These are phyloP conservation scores for Oncorhynchus tshawytscha DNA, from an alignment of 2,113 vertebrate genomes.

Conservation along the genomic window DNA sequence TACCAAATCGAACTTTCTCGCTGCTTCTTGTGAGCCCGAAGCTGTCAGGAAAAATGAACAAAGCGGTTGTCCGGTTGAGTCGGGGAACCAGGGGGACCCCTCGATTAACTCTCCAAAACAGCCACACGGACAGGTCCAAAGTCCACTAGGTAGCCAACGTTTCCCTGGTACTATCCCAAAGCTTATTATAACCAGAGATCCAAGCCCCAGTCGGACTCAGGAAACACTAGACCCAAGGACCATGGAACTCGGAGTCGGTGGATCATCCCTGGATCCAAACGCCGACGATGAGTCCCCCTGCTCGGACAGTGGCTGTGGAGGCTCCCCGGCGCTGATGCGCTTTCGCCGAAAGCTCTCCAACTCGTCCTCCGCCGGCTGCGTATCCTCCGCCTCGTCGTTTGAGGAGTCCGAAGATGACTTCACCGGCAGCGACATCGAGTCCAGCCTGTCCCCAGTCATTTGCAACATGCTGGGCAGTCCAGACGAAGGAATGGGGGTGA, in stretches of 20 bases:
- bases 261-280: slow-evolving; percentile 57
- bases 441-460: slow-evolving; percentile 66
- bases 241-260: slow-evolving; percentile 11
- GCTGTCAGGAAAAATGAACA: slow-evolving; percentile 7
- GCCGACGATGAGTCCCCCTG: slow-evolving; percentile 73
- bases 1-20: slow-evolving; percentile 45
- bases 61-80: background rate
- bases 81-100: background rate
- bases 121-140: background rate
- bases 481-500: slow-evolving; percentile 79
- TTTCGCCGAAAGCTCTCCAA: slow-evolving; percentile 74
- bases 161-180: slow-evolving; percentile 77
- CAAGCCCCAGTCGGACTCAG: slow-evolving; percentile 56
- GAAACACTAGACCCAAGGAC: slow-evolving; percentile 23
- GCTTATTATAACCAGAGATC: slow-evolving; percentile 82
- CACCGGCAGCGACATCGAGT: slow-evolving; percentile 78
- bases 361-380: slow-evolving; percentile 72
- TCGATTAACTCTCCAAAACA: slow-evolving; percentile 8
- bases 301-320: slow-evolving; percentile 79
- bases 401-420: slow-evolving; percentile 88
- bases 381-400: slow-evolving; percentile 86
- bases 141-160: slow-evolving; percentile 30
- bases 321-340: slow-evolving; percentile 66
- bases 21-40: slow-evolving; percentile 2
- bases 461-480: slow-evolving; percentile 60